Base-by-base conservation (phyloP, 2,888 invertebrate genomes). In the Xestia sexstrigata region DNA sequence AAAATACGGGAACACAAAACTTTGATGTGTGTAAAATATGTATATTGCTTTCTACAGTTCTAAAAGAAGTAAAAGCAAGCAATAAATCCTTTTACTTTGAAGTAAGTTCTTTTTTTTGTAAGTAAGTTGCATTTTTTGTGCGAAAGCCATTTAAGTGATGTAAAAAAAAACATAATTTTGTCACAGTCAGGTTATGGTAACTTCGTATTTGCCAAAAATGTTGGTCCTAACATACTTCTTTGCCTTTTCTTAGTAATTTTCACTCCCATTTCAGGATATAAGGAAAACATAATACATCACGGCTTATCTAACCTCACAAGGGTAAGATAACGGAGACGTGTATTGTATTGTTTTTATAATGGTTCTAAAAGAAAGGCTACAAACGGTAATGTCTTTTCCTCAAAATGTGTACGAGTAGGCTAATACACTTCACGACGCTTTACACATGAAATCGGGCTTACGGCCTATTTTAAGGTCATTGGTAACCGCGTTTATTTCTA, bases 261-360 rank as follows among this genome's bases (percentile, higher is more conserved):
- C 68, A 70, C 69, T 65, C 83, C 58, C 45, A 71, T 84, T 79
- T 47, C 76, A 20, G 62, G 60, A 42, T 39, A 69, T 69, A 79
- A 84, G 66, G 79, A 76, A 82, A 84, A 71, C 83, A 82, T 67
- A 71, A 86, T 84, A 79, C 52, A 86, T 84, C 84, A 86, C 67
- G 39, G 45, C 86, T 85, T 84, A 84, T 84, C 84, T 84, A 4
- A 72, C 69, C 65, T 20, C 60, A 62, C 78, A 45, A 75, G 73
- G 68, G 49, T 63, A 23, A 75, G 84, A 84, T 86, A 74, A 66
- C 68, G 23, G 35, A 20, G 79, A 86, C 73, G 74, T 69, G 70
- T 74, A 79, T 79, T 58, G 75, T 76, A 79, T 79, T 84, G 75
- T 86, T 78, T 82, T 72, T 86, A 55, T 83, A 84, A 84, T 83